Base-by-base conservation (phyloP, 1,140 invertebrate genomes). In the Homalodisca vitripennis region DNA sequence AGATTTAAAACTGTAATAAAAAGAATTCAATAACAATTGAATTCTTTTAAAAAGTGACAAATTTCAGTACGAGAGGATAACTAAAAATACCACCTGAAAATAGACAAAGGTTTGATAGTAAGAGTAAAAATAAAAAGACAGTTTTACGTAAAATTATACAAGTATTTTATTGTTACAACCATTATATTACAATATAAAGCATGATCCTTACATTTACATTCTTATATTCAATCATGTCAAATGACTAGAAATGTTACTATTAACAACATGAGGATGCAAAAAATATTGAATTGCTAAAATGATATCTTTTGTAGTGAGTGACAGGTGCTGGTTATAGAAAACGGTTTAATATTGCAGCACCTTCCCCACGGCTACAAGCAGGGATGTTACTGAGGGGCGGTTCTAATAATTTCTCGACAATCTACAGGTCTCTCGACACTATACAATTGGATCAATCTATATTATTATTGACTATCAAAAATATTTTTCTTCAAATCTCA, bases 181-280 rank as follows among this genome's bases (percentile, higher is more conserved):
- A 66, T 66, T 66, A 66, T 66, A 46, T 66, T 66, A 66, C 63
- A 66, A 66, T 66, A 66, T 66, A 66, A 66, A 66, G 63, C 63
- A 66, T 46, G 34, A 47, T 17, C 41, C 41, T 66, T 66, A 66
- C 32, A 66, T 46, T 22, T 66, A 27, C 41, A 41, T 24, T 46
- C 31, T 64, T 27, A 53, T 60, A 30, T 24, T 60, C 24, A 24
- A 60, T 30, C 14, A 60, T 60, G 34, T 41, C 14, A 60, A 60
- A 60, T 60, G 22, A 60, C 62, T 64, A 34, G 62, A 64, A 27
- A 66, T 46, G 32, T 27, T 66, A 26, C 24, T 46, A 66, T 66
- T 47, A 27, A 46, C 32, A 46, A 66, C 6, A n/a, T 27, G 41
- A 47, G 20, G 22, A 62, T 26, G 14, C 22, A 13, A 31, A 26